Base-by-base conservation (phyloP, 2,113 vertebrate genomes). In the Prunella himalayana region DNA sequence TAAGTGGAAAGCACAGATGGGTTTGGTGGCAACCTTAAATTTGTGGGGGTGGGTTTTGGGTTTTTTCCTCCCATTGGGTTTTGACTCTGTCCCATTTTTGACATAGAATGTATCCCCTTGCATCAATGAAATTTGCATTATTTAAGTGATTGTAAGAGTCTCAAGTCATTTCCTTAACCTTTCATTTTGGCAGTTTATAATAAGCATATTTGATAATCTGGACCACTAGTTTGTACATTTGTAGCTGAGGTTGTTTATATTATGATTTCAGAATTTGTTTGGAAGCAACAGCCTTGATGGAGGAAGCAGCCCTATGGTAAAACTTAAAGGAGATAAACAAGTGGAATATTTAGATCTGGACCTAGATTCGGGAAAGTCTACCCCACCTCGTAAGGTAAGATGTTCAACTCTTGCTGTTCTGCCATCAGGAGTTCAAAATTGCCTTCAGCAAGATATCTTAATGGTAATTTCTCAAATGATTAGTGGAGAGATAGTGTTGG, bases 331-430 rank as follows among this genome's bases (percentile, higher is more conserved):
- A 97, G 99, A 99, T 97, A 99, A 99, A 86, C 99, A 99, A 97
- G 99, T 99, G 92, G 99, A 99, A 93, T 99, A 99, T 96, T 98
- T 99, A 84, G 99, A 99, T 96, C 97, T 99, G 83, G 99, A 99
- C 93, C 98, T 99, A 44, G 99, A 99, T 93, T 98, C 99, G 0
- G 98, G 99, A 78, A 99, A 99, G 92, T 99, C 99, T 84, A 99
- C 99, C 25, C 99, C 99, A 75, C 99, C 99, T 77, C 98, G 99
- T 57, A 99, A 99, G 98, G 99, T 99, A 97, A 92, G 30, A 64
- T n/a, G 8, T 50, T 86, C 39, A 69, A 11, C 59, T 77, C 81
- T 25, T 42, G 31, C 35, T 37, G 71, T 68, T 69, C 51, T 93
- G 69, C 83, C 10, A 23, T 35, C 19, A 42, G 1, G n/a, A 56